A percentile compares a stretch with the other conserved stretches of the same genome.
Evolutionary conservation across 2,888 invertebrate species (phyloP).

Genomic region (Chironomus tentans): DNA sequence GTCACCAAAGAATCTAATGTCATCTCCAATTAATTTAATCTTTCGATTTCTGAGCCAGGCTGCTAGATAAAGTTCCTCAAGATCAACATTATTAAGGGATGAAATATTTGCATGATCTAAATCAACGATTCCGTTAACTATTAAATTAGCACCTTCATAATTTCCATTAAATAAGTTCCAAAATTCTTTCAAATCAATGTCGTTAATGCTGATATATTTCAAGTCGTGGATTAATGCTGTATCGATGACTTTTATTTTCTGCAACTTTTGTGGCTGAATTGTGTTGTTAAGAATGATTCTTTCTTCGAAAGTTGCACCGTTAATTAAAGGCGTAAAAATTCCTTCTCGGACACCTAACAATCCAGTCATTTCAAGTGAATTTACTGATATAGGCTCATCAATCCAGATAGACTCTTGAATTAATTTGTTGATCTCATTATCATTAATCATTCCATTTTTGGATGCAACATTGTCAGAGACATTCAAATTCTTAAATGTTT

Average conservation of each 20-base stretch:
- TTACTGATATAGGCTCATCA: conserved; percentile 33
- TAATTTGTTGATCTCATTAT: not conserved
- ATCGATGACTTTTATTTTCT: not conserved
- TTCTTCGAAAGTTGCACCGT: not conserved
- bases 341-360: conserved; percentile 32
- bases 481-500: conserved; percentile 32
- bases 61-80: not conserved
- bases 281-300: conserved; percentile 12
- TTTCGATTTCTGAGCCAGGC: not conserved
- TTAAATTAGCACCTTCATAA: not conserved
- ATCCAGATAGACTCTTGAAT: conserved; percentile 29
- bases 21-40: not conserved
- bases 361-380: conserved; percentile 36
- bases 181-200: not conserved
- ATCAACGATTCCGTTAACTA: not conserved
- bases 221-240: not conserved
- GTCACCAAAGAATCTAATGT: not conserved
- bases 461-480: conserved; percentile 31
- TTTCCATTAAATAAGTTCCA: not conserved
- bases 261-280: not conserved
- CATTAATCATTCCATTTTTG: not conserved
- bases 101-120: not conserved
- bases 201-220: not conserved
- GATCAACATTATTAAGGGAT: not conserved
- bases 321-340: conserved; percentile 27